Percentiles rank a stretch among this genome's conserved stretches.
phyloP scores from a whole-genome alignment of 2,888 invertebrate species.

The Elmis aenea region DNA sequence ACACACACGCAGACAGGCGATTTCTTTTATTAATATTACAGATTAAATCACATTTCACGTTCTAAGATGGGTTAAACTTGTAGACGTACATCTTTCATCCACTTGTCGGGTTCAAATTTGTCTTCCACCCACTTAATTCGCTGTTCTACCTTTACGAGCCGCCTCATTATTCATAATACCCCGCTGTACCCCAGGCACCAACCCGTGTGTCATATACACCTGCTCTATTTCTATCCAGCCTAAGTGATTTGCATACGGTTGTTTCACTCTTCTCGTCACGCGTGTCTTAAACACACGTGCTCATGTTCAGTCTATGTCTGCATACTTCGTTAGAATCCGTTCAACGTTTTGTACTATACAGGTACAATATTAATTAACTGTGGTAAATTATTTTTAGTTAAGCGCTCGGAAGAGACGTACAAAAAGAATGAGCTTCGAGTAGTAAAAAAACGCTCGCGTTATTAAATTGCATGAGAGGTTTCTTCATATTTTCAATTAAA shows the following conservation, averaged over 20 bases:
- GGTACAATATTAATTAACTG: conserved; percentile 13
- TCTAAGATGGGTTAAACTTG: conserved; percentile 30
- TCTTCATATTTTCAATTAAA: too few relatives aligned
- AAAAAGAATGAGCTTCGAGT: too few relatives aligned
- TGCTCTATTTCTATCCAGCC: conserved; percentile 10
- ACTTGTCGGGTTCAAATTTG: conserved; percentile 38
- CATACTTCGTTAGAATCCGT: too few relatives aligned
- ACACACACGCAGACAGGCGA: too few relatives aligned
- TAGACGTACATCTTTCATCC: conserved; percentile 39
- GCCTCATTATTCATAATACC: conserved; percentile 38
- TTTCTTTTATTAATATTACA: too few relatives aligned
- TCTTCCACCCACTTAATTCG: conserved; percentile 40
- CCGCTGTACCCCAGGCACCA: conserved; percentile 27
- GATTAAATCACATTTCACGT: too few relatives aligned
- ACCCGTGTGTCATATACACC: conserved; percentile 8
- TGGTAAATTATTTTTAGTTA: conserved; percentile 12
- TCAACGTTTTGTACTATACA: too few relatives aligned
- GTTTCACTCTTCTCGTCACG: conserved; percentile 8
- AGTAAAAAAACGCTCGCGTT: too few relatives aligned
- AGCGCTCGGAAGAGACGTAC: too few relatives aligned
- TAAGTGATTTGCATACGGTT: conserved; percentile 9
- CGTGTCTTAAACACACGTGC: conserved; percentile 11
- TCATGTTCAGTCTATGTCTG: conserved; percentile 7
- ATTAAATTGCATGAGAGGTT: too few relatives aligned
- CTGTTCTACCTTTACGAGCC: conserved; percentile 31